A percentile compares a stretch with the other conserved stretches of the same genome.
These are phyloP conservation scores for Trimorus sp. DNA, from an alignment of 2,888 invertebrate species.

Conservation along the genomic window DNA sequence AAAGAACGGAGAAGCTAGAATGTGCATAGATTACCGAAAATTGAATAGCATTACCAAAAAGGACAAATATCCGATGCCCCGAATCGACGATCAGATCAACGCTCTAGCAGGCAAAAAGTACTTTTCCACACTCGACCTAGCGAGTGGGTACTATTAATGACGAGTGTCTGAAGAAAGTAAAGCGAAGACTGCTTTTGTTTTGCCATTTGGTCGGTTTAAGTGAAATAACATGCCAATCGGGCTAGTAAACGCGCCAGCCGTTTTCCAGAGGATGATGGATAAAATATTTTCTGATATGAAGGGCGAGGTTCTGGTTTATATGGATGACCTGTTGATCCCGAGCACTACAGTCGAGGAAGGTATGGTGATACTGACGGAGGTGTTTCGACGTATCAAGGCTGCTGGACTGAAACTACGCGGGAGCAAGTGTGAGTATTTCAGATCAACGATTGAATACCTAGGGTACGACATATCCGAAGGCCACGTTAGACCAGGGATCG, in stretches of 20 bases:
- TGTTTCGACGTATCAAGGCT: not conserved
- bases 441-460: not conserved
- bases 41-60: constrained; percentile 64
- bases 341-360: constrained; percentile 33
- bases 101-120: constrained; percentile 71
- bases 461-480: not conserved
- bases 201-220: constrained; percentile 8
- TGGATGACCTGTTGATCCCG: constrained; percentile 58
- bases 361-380: not conserved
- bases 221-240: no score
- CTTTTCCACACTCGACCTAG: constrained; percentile 74
- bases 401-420: not conserved
- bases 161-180: constrained; percentile 67
- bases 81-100: constrained; percentile 64
- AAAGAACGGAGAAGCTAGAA: constrained; percentile 48
- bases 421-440: not conserved
- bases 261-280: constrained; percentile 64
- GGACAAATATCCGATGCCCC: constrained; percentile 74
- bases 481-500: not conserved
- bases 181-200: constrained; percentile 62
- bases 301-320: constrained; percentile 10
- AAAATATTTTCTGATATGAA: constrained; percentile 33
- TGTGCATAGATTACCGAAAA: constrained; percentile 70
- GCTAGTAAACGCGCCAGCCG: no score
- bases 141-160: constrained; percentile 74